These are phyloP conservation scores for Prolemur simus DNA, from an alignment of 2,113 vertebrate genomes.

Conservation along the genomic window DNA sequence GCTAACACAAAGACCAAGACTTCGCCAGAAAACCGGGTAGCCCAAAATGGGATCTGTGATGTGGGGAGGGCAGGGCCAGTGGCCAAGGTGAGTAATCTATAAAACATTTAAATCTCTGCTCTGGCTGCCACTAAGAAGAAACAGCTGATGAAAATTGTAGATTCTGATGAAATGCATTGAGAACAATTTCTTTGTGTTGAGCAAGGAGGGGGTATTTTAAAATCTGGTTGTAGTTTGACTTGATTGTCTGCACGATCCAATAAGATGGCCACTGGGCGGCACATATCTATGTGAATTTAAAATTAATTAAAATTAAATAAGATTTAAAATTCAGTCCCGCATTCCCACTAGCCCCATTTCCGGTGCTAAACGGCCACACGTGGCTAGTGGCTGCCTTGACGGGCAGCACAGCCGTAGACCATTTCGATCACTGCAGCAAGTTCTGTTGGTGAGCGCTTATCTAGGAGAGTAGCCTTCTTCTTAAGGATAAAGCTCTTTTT, in stretches of 20 bases:
- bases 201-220: not conserved
- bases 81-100: not conserved
- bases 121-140: not conserved
- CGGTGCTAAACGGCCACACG: accelerated
- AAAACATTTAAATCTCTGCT: not conserved
- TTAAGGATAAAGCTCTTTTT: not conserved
- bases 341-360: not conserved
- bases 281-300: not conserved
- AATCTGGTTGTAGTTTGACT: not conserved
- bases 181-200: not conserved
- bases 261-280: not conserved
- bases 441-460: not conserved
- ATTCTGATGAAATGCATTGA: not conserved
- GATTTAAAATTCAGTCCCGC: not conserved
- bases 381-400: not conserved
- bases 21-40: not conserved
- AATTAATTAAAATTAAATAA: not conserved
- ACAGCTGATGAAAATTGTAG: not conserved
- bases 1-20: not conserved
- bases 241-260: not conserved
- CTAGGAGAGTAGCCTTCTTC: not conserved
- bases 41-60: not conserved
- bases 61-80: not conserved
- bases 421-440: not conserved
- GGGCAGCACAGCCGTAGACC: not conserved